Evolutionary conservation across 2,797 vertebrate genomes (phyloP).

Genomic region (Moxostoma hubbsi): DNA sequence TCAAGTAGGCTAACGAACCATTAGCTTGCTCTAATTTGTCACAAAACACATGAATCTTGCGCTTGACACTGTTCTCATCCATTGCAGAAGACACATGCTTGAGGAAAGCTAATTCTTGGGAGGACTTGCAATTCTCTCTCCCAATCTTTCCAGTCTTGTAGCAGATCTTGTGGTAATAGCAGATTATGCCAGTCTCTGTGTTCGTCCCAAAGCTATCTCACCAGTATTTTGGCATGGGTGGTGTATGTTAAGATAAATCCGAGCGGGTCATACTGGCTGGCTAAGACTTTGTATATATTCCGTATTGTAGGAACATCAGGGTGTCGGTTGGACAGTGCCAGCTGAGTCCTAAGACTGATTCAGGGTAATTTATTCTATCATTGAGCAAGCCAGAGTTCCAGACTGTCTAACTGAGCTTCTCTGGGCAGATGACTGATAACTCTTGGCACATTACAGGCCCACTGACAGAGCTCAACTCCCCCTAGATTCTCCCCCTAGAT

Average conservation of each 20-base stretch:
- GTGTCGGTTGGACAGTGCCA: not conserved
- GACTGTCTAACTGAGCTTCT: not conserved
- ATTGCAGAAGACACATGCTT: not conserved
- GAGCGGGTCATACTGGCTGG: too few relatives aligned
- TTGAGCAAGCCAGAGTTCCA: not conserved
- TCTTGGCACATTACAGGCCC: not conserved
- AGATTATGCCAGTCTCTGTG: not conserved
- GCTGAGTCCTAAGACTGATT: not conserved
- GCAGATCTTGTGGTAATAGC: not conserved
- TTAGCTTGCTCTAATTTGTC: slow-evolving; percentile 24
- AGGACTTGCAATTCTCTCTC: slow-evolving; percentile 15
- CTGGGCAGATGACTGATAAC: not conserved
- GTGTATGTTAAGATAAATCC: not conserved
- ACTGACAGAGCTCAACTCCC: not conserved
- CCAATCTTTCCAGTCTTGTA: not conserved
- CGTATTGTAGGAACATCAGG: not conserved
- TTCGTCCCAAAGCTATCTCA: not conserved
- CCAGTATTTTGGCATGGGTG: not conserved
- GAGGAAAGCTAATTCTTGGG: not conserved
- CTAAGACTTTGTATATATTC: not conserved
- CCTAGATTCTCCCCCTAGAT: not conserved
- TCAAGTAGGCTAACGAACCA: slow-evolving; percentile 13
- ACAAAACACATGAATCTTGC: slow-evolving; percentile 5
- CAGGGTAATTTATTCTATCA: not conserved
- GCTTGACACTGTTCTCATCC: not conserved